Evolutionary conservation across 2,113 vertebrate genomes (phyloP).

Genomic region (Chunga burmeisteri): DNA sequence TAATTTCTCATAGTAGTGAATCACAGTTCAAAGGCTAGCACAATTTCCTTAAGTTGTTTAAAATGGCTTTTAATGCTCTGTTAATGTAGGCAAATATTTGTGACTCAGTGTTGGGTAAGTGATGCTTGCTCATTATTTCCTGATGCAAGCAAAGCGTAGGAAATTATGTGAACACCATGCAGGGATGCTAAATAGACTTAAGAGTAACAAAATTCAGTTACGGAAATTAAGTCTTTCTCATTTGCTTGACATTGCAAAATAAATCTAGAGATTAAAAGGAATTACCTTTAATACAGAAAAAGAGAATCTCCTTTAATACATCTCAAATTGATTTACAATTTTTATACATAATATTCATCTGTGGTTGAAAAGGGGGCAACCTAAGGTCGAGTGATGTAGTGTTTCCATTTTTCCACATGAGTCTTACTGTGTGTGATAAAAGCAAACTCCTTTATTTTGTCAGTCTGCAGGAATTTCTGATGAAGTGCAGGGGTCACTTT

Average conservation of each 20-base stretch:
- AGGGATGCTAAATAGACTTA: constrained; percentile 21
- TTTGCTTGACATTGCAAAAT: constrained; percentile 59
- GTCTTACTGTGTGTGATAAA: constrained; percentile 78
- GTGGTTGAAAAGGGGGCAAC: constrained; percentile 81
- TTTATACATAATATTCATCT: constrained; percentile 80
- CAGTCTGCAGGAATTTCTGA: constrained; percentile 87
- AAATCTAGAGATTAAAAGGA: constrained; percentile 64
- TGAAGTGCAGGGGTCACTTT: constrained; percentile 83
- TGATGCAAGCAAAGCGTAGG: not conserved
- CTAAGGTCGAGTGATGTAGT: constrained; percentile 90
- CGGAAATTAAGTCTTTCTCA: constrained; percentile 55
- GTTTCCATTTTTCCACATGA: constrained; percentile 87
- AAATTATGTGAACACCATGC: constrained; percentile 1
- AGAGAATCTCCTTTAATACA: constrained; percentile 63
- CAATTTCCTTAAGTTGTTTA: constrained; percentile 64
- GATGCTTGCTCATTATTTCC: constrained; percentile 67
- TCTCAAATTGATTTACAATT: constrained; percentile 82
- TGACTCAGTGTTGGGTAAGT: constrained; percentile 63
- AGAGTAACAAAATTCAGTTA: constrained; percentile 44
- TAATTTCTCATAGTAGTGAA: constrained; percentile 45
- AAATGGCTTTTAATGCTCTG: constrained; percentile 65
- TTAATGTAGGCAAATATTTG: constrained; percentile 74
- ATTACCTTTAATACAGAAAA: constrained; percentile 63
- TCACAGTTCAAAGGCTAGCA: constrained; percentile 52
- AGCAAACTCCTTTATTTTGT: constrained; percentile 78